phyloP scores from a whole-genome alignment of 2,888 invertebrate species.

The Lepidonotus clava region DNA sequence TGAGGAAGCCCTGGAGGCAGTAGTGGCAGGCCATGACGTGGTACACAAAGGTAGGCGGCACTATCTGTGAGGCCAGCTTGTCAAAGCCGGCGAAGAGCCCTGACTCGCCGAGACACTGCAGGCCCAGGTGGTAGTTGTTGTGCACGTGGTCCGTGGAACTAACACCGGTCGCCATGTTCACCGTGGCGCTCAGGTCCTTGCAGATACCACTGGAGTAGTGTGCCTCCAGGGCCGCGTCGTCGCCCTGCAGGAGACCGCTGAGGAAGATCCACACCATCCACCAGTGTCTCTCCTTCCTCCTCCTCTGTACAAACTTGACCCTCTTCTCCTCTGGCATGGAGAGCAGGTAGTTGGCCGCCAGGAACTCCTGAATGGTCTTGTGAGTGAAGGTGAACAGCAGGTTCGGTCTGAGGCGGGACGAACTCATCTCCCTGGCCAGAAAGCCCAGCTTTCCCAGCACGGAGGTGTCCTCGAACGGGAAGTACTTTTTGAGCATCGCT shows the following conservation, averaged over 20 bases:
- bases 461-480: constrained; percentile 4
- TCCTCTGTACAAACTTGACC: not conserved
- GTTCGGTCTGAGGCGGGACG: constrained; percentile 3
- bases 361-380: constrained; percentile 53
- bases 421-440: constrained; percentile 8
- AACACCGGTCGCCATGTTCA: not conserved
- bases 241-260: constrained; percentile 38
- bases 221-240: constrained; percentile 11
- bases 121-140: constrained; percentile 27
- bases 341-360: constrained; percentile 43
- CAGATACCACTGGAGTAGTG: constrained; percentile 23
- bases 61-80: not conserved
- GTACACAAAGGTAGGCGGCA: constrained; percentile 49
- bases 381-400: constrained; percentile 38
- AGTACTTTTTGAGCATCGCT: constrained; percentile 3
- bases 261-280: constrained; percentile 53
- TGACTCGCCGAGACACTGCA: constrained; percentile 54
- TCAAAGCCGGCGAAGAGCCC: constrained; percentile 43
- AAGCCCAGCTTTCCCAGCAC: constrained; percentile 26
- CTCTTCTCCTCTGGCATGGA: not conserved
- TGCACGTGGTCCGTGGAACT: not conserved
- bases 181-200: constrained; percentile 12
- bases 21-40: constrained; percentile 56
- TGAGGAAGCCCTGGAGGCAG: constrained; percentile 50
- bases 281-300: constrained; percentile 16